Evolutionary conservation across 2,888 invertebrate species (phyloP).

Genomic region (Panopea generosa): DNA sequence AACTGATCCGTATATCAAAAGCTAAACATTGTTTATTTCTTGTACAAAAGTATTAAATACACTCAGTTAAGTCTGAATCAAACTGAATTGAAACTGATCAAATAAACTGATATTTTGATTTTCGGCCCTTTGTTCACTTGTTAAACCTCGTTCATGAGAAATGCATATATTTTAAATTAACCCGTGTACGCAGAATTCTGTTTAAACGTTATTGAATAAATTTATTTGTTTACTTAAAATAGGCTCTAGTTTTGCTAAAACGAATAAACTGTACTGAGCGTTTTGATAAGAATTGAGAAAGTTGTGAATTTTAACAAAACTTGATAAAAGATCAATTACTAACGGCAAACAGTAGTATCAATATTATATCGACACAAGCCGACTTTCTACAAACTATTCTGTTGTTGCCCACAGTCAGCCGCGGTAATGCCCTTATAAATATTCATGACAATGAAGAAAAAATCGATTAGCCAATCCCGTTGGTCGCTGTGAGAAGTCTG

Average conservation of each 20-base stretch:
- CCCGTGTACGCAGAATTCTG: background rate
- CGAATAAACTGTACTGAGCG: constrained; percentile 37
- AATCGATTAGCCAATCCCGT: background rate
- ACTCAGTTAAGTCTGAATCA: constrained; percentile 25
- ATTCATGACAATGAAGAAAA: constrained; percentile 37
- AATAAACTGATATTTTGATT: constrained; percentile 55
- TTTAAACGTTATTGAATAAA: background rate
- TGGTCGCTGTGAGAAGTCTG: constrained; percentile 16
- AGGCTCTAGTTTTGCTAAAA: constrained; percentile 15
- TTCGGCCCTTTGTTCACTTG: constrained; percentile 23
- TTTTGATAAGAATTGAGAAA: constrained; percentile 25
- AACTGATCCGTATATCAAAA: constrained; percentile 8
- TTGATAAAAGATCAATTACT: constrained; percentile 61
- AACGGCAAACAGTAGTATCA: constrained; percentile 53
- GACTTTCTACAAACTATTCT: constrained; percentile 46
- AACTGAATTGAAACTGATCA: constrained; percentile 26
- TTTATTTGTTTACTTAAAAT: constrained; percentile 21
- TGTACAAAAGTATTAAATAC: constrained; percentile 33
- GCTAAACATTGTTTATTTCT: constrained; percentile 8
- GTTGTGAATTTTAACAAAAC: constrained; percentile 51
- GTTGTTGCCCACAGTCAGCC: constrained; percentile 19
- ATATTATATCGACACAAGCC: constrained; percentile 28
- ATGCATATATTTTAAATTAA: constrained; percentile 7
- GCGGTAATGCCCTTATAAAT: constrained; percentile 36
- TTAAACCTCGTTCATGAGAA: constrained; percentile 39